Evolutionary conservation across 2,113 vertebrate genomes (phyloP).

Genomic region (Cochlearius cochlearius): DNA sequence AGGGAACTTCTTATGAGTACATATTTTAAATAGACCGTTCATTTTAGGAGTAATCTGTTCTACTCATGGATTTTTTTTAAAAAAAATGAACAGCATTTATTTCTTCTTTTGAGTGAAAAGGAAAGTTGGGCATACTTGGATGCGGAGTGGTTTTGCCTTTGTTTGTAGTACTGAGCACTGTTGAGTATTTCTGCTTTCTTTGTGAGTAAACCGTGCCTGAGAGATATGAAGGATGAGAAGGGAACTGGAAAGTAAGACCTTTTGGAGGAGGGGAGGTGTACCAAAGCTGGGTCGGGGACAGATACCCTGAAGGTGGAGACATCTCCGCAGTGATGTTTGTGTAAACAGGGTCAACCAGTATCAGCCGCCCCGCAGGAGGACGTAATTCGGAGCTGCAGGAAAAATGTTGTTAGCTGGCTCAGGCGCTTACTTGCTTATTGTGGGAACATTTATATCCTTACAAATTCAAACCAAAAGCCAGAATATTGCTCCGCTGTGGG

Average conservation of each 20-base stretch:
- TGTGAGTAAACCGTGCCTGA: rapidly evolving
- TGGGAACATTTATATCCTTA: background rate
- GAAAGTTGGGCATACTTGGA: background rate
- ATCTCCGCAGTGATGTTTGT: background rate
- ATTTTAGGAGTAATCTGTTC: background rate
- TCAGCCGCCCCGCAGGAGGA: rapidly evolving
- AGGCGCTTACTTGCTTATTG: background rate
- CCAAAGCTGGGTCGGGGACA: background rate
- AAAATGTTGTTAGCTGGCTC: background rate
- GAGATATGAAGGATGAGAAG: background rate
- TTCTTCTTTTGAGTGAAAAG: background rate
- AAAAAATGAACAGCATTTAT: background rate
- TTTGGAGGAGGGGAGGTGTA: background rate
- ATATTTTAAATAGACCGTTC: background rate
- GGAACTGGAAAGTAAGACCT: background rate
- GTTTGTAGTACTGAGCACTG: background rate
- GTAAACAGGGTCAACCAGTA: background rate
- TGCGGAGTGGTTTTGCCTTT: background rate
- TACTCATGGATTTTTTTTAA: background rate
- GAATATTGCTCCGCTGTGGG: background rate
- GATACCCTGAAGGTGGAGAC: background rate
- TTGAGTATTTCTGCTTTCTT: background rate
- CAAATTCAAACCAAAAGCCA: background rate
- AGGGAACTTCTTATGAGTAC: background rate
- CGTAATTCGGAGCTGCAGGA: background rate